phyloP scores from a whole-genome alignment of 2,888 invertebrate species.

The Volucella inanis region DNA sequence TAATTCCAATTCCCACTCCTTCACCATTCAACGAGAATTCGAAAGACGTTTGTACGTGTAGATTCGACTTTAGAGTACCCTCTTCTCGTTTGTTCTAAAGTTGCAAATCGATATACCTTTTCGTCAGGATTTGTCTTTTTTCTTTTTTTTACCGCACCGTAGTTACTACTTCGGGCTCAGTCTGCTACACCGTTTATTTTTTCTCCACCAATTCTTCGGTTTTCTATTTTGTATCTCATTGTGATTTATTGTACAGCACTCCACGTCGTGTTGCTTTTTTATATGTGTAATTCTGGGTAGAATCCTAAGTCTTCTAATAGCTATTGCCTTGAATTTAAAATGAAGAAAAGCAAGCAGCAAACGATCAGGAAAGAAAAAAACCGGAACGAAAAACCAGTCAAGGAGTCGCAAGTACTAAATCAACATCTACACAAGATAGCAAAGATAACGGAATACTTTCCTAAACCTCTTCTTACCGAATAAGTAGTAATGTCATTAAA shows the following conservation, averaged over 20 bases:
- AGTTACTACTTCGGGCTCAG: too few relatives aligned
- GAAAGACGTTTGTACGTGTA: too few relatives aligned
- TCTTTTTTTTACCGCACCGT: not conserved
- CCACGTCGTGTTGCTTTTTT: not conserved
- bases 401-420: slow-evolving; percentile 10
- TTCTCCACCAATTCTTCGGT: not conserved
- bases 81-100: slow-evolving; percentile 25
- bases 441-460: too few relatives aligned
- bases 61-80: not conserved
- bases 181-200: not conserved
- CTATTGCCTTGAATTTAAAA: not conserved
- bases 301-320: slow-evolving; percentile 23
- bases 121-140: not conserved
- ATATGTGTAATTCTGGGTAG: slow-evolving; percentile 27
- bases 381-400: too few relatives aligned
- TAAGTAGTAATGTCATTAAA: slow-evolving; percentile 57
- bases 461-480: not conserved
- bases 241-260: slow-evolving; percentile 23
- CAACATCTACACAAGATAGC: slow-evolving; percentile 1
- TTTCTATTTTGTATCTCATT: slow-evolving; percentile 27
- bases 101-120: slow-evolving; percentile 14
- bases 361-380: not conserved
- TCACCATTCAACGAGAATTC: not conserved
- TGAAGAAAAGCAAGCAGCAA: not conserved
- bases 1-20: slow-evolving; percentile 11